Base-by-base conservation (phyloP, 2,113 vertebrate genomes). In the Sinocyclocheilus rhinocerous region DNA sequence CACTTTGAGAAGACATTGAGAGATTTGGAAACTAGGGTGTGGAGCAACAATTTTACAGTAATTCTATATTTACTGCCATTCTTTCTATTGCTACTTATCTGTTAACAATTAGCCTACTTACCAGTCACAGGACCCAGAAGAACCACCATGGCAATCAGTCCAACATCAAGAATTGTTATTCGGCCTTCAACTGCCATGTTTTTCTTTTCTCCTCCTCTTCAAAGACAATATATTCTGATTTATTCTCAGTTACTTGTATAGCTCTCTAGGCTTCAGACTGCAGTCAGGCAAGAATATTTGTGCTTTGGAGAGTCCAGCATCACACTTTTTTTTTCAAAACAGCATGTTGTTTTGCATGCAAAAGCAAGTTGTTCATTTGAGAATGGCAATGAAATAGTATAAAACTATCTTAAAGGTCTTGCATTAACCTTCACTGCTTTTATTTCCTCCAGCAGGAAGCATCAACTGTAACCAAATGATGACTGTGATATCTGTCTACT, bases 101-200 rank as follows among this genome's bases (percentile, higher is more conserved):
- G 22, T 39, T 18, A 55, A 42, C 4, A 15, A 20, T 22, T 39
- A 42, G 42, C 42, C 42, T 42, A 90, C 89, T 90, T 72, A 90
- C 89, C 89, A 85, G 89, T 77, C 67, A 87, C 89, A 52, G 89
- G 85, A 57, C 89, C 79, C 65, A 90, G 83, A 18, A 90, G 83
- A 69, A 88, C 89, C 87, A 88, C 85, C 83, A 88, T 10, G 57
- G 83, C 87, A 75, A 88, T 88, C 52, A 90, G 85, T 52, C 89
- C 83, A 33, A 88, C 52, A 65, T 82, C 76, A 18, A 90, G 61
- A 77, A 88, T 85, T 29, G 84, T 85, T 69, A 85, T 70, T 76
- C 87, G 79, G 79, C 84, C 72, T 42, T 82, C 50, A 59, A 81
- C 72, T 80, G 83, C 81, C 89, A 87, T 88, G 59, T 85, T 84